Evolutionary conservation across 2,797 vertebrate genomes (phyloP), one percentile per base, ranked within the genome.

Genomic region (Gephyroberyx darwinii): DNA sequence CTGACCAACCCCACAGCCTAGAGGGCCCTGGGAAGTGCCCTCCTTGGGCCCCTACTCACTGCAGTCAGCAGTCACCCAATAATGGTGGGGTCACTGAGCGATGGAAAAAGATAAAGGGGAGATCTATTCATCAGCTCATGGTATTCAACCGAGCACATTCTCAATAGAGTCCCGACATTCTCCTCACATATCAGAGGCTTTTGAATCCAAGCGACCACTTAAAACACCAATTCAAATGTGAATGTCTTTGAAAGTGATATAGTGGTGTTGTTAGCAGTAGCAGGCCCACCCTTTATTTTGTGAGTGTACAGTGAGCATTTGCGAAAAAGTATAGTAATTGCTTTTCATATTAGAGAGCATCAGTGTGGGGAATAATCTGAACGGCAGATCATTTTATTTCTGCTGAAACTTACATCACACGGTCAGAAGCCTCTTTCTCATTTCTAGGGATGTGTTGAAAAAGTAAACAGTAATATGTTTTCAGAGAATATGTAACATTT

Each of bases 81-180:
- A 92, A 93, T 90, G 71, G 90, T 84, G 87, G 92, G 91, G 93
- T 93, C 92, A 93, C 83, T 88, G 89, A 90, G 86, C 77, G 83
- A 91, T 91, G 88, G 87, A 58, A 75, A 85, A 89, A 88, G 89
- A 93, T 91, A 92, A 93, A 92, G 84, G 88, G 84, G 78, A 63
- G 84, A 89, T 86, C 91, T 85, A 89, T 92, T 93, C 90, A 90
- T 82, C 86, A 68, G 82, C 77, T 85, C 73, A 30, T 35, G 59
- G 82, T 77, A 86, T 90, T 93, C 91, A 92, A 52, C 62, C 26
- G 13, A 82, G 77, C 80, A 47, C 81, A 73, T 88, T 86, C 86
- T 89, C 86, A 89, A 88, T 90, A 58, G 86, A 87, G 85, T 81
- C 53, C 73, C 20, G 66, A 83, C 86, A 81, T 91, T 88, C 86